Percentiles rank a stretch among this genome's conserved stretches.
These are phyloP conservation scores for Grallaria varia DNA, from an alignment of 2,113 vertebrate genomes.

Conservation along the genomic window DNA sequence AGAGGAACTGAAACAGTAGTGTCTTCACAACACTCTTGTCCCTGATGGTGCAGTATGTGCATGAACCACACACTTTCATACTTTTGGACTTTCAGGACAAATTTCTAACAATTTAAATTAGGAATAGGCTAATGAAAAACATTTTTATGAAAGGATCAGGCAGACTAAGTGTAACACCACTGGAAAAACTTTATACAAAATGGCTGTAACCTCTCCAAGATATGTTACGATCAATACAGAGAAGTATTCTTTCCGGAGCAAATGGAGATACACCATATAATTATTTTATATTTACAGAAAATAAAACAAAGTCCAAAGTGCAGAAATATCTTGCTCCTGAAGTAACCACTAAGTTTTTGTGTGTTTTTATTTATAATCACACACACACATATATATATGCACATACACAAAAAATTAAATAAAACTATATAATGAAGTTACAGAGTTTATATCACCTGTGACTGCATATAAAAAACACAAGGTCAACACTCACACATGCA, in stretches of 20 bases:
- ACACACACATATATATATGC: too few species aligned
- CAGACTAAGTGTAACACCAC: not conserved
- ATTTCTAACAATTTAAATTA: not conserved
- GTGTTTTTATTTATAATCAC: not conserved
- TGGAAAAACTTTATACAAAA: not conserved
- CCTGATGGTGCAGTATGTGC: not conserved
- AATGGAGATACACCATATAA: not conserved
- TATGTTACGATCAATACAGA: not conserved
- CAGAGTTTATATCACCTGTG: not conserved
- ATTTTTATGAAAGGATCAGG: not conserved
- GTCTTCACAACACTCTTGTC: not conserved
- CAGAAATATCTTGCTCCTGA: not conserved
- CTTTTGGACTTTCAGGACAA: not conserved
- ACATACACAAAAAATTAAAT: not conserved
- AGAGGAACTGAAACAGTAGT: not conserved
- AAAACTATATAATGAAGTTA: not conserved
- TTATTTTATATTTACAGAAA: not conserved
- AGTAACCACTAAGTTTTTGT: not conserved
- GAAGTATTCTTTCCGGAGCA: not conserved
- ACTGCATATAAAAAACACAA: not conserved
- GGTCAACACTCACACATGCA: not conserved
- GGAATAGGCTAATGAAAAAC: not conserved
- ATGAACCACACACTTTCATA: not conserved
- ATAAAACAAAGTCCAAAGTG: not conserved
- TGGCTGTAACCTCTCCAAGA: not conserved